Evolutionary conservation across 2,888 invertebrate species (phyloP).

Genomic region (Drosophila anceps): DNA sequence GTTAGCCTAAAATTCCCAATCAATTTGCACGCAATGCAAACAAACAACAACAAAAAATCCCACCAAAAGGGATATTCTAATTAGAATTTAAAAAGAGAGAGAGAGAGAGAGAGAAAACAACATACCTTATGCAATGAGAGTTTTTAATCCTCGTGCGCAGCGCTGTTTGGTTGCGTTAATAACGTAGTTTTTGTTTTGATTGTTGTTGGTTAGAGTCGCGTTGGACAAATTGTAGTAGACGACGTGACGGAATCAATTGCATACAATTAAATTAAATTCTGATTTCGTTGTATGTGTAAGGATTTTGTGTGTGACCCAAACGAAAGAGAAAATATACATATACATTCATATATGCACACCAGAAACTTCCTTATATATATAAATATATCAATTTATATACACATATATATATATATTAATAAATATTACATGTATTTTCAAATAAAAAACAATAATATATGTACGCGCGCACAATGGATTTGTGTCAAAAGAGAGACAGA

Average conservation of each 20-base stretch:
- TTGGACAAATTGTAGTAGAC: slow-evolving; percentile 82
- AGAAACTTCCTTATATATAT: slow-evolving; percentile 18
- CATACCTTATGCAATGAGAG: slow-evolving; percentile 48
- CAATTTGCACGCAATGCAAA: not conserved
- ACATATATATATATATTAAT: slow-evolving; percentile 4
- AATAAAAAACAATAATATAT: slow-evolving; percentile 35
- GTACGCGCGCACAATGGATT: slow-evolving; percentile 49
- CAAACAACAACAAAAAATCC: not conserved
- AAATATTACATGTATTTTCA: slow-evolving; percentile 7
- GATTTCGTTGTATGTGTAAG: slow-evolving; percentile 24
- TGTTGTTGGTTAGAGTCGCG: slow-evolving; percentile 33
- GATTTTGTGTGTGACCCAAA: slow-evolving; percentile 38
- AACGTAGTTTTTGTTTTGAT: slow-evolving; percentile 38
- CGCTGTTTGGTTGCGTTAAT: slow-evolving; percentile 23
- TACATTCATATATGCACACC: slow-evolving; percentile 12
- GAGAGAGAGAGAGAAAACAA: too few species aligned
- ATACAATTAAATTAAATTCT: slow-evolving; percentile 61
- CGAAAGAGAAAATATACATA: slow-evolving; percentile 20
- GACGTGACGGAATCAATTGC: slow-evolving; percentile 79
- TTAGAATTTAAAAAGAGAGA: not conserved
- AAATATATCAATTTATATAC: too few species aligned
- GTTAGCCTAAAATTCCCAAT: not conserved
- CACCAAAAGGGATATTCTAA: not conserved
- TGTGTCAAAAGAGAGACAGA: slow-evolving; percentile 9
- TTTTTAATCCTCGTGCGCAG: slow-evolving; percentile 42